Evolutionary conservation across 1,140 invertebrate species (phyloP), one percentile per base, ranked within the genome.

Genomic region (Meteorus sp.): DNA sequence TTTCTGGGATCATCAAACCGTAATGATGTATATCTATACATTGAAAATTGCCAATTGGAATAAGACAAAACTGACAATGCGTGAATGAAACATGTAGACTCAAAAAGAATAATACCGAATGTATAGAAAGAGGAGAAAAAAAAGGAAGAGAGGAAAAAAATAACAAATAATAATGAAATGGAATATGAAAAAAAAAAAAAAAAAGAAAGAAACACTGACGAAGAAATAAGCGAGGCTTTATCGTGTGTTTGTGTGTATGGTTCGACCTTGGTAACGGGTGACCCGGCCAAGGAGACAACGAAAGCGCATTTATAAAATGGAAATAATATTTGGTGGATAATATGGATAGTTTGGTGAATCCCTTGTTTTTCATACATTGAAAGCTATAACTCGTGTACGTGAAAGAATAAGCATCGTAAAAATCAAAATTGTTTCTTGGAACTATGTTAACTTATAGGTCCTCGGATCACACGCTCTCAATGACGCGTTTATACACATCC

Each of bases 331-430:
- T 8, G 5, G 13, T 3, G 5, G 15, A 3, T 43, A 17, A 17
- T 43, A 22, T 11, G 35, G 8, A n/a, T n/a, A n/a, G 35, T 39
- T 7, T 27, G 19, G 17, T 15, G n/a, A 11, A 9, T 47, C 23
- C 20, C 63, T 64, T 68, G 60, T 64, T 68, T 68, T 68, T 66
- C 52, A 53, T 43, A 17, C 31, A 47, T 59, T 31, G 8, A 13
- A 39, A 33, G 51, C 63, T 56, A 47, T 47, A 47, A 47, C 20
- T 47, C 48, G 45, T 58, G 55, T 35, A n/a, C n/a, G n/a, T 9
- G 60, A 62, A 58, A 68, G 68, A 66, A 67, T 72, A 72, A 72
- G 70, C 71, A 72, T 73, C 70, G 71, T 73, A 72, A 72, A 73
- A 67, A 72, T 71, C 67, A 67, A 65, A 72, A 73, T 73, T 69